Evolutionary conservation across 2,888 invertebrate genomes (phyloP).

Genomic region (Dione juno): DNA sequence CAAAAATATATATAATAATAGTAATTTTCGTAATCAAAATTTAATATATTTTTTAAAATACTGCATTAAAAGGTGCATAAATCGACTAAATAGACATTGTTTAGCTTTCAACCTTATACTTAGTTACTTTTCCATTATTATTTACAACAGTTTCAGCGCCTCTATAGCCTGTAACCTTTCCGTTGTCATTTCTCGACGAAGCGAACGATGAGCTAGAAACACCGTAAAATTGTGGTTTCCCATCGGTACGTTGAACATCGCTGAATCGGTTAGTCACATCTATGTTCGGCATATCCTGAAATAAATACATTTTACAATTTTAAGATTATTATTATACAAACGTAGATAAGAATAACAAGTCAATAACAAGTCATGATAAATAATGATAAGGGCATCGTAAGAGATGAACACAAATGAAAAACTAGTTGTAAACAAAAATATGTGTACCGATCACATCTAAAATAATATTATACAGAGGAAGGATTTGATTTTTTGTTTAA

Average conservation of each 20-base stretch:
- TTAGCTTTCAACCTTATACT: slow-evolving; percentile 79
- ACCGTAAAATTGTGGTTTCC: slow-evolving; percentile 63
- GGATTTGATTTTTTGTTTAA: too few relatives aligned
- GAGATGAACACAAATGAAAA: not conserved
- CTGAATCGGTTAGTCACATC: slow-evolving; percentile 60
- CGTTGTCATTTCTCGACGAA: slow-evolving; percentile 83
- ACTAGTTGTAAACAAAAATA: too few relatives aligned
- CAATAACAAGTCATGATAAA: not conserved
- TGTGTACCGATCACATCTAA: too few relatives aligned
- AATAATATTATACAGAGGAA: too few relatives aligned
- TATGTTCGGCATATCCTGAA: slow-evolving; percentile 79
- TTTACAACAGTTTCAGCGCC: slow-evolving; percentile 87
- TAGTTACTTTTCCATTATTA: slow-evolving; percentile 88
- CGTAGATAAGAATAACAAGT: not conserved
- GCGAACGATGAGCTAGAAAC: slow-evolving; percentile 87
- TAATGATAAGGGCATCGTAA: too few relatives aligned
- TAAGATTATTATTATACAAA: not conserved
- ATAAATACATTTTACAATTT: slow-evolving; percentile 31
- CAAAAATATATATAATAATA: slow-evolving; percentile 6
- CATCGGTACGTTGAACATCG: slow-evolving; percentile 12
- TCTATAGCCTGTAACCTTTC: slow-evolving; percentile 80
- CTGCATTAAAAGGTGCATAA: slow-evolving; percentile 26
- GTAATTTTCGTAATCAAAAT: not conserved
- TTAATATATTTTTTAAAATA: slow-evolving; percentile 26
- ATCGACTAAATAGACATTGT: not conserved